phyloP scores from a whole-genome alignment of 2,888 invertebrate genomes.

The Caenorhabditis becei region DNA sequence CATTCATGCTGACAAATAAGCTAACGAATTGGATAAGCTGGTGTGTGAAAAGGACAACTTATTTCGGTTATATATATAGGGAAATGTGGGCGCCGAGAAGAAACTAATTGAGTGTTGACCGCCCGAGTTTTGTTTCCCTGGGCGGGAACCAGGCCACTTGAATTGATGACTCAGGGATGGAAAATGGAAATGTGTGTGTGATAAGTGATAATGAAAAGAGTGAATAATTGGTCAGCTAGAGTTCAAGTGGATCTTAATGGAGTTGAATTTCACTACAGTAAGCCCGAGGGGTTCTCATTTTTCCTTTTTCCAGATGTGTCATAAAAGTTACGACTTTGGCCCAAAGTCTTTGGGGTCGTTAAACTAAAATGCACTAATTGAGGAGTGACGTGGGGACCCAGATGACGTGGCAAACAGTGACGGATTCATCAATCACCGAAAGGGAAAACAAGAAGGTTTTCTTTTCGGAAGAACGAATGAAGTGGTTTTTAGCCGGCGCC shows the following conservation, averaged over 20 bases:
- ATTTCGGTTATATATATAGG: background rate
- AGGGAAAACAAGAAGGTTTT: background rate
- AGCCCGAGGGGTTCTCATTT: too few species aligned
- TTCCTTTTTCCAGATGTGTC: conserved; percentile 6
- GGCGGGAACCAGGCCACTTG: conserved; percentile 4
- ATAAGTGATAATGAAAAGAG: background rate
- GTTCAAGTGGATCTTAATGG: background rate
- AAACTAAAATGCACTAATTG: conserved; percentile 7
- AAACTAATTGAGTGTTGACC: conserved; percentile 11
- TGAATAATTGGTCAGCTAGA: background rate
- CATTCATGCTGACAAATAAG: too few species aligned
- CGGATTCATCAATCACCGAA: conserved; percentile 2
- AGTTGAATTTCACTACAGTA: background rate
- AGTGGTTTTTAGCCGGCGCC: conserved; percentile 17
- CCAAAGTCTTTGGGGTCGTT: background rate
- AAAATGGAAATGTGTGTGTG: background rate
- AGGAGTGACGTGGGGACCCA: background rate
- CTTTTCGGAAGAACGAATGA: conserved; percentile 5
- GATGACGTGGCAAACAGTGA: background rate
- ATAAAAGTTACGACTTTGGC: background rate
- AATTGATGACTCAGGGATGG: background rate
- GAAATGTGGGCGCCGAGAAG: conserved; percentile 7
- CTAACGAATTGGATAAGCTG: background rate
- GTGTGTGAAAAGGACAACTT: conserved; percentile 5
- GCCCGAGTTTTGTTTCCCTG: background rate